Conservation (phyloP, 2,888 invertebrate genomes). For the Tuberolachnus salignus region DNA sequence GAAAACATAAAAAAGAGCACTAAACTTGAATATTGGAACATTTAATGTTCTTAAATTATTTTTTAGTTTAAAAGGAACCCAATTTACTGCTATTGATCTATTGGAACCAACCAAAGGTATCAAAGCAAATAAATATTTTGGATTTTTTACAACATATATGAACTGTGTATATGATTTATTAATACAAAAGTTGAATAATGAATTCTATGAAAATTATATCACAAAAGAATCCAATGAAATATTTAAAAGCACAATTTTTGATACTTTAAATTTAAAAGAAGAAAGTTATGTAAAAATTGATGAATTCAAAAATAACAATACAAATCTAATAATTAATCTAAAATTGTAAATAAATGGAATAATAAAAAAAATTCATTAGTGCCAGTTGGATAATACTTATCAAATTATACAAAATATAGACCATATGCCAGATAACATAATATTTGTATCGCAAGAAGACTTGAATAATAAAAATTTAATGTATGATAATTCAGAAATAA, state of each 20-base stretch:
- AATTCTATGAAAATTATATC: not conserved
- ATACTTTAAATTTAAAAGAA: not conserved
- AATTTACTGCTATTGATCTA: not conserved
- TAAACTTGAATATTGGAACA: not conserved
- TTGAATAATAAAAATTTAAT: slow-evolving; percentile 9
- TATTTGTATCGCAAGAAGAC: not conserved
- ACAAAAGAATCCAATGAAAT: not conserved
- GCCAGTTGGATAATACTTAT: not conserved
- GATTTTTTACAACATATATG: not conserved
- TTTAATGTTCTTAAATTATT: slow-evolving; percentile 1
- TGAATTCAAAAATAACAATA: not conserved
- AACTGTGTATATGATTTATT: not conserved
- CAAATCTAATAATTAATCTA: not conserved
- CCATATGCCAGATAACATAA: too few species aligned
- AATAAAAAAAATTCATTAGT: not conserved
- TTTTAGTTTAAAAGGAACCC: not conserved
- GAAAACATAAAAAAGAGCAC: not conserved
- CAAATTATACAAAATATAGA: slow-evolving; percentile 9
- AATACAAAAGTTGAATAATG: not conserved
- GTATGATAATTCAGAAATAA: not conserved
- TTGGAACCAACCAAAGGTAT: not conserved
- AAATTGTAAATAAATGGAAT: too few species aligned
- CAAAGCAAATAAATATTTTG: not conserved
- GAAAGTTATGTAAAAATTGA: too few species aligned
- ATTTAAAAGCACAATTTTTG: not conserved